phyloP scores from a whole-genome alignment of 2,113 vertebrate genomes.

The Bucco capensis region DNA sequence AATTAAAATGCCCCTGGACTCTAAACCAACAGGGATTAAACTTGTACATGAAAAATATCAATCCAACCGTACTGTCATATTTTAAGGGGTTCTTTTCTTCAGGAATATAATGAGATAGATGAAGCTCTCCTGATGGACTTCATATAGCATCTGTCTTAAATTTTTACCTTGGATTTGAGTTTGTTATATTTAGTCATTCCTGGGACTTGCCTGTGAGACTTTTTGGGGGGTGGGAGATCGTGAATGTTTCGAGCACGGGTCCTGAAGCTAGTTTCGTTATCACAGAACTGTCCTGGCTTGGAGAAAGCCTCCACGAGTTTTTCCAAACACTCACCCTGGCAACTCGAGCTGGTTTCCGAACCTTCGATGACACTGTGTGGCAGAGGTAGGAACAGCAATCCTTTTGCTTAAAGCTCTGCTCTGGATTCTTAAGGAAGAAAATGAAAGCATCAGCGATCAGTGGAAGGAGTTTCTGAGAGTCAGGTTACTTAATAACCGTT shows the following conservation, averaged over 20 bases:
- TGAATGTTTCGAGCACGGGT: neutral
- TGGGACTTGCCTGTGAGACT: neutral
- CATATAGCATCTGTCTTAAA: neutral
- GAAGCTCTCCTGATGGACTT: neutral
- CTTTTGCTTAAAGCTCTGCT: neutral
- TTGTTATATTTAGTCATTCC: neutral
- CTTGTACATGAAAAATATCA: neutral
- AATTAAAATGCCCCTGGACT: constrained; percentile 13
- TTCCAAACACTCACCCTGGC: neutral
- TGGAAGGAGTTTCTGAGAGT: neutral
- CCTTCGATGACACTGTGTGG: constrained; percentile 71
- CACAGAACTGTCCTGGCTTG: neutral
- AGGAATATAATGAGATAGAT: neutral
- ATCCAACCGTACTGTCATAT: neutral
- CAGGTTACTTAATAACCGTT: neutral
- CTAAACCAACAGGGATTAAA: neutral
- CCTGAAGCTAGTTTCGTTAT: neutral
- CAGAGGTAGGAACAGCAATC: constrained; percentile 33
- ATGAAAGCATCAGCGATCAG: neutral
- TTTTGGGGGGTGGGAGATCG: accelerated
- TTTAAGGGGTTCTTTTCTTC: neutral
- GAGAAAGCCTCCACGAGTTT: neutral
- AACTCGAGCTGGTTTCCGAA: neutral
- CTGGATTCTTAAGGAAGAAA: too few species aligned
- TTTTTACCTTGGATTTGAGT: neutral